Evolutionary conservation across 2,797 vertebrate genomes (phyloP).

Genomic region (Chaetophractus vellerosus): DNA sequence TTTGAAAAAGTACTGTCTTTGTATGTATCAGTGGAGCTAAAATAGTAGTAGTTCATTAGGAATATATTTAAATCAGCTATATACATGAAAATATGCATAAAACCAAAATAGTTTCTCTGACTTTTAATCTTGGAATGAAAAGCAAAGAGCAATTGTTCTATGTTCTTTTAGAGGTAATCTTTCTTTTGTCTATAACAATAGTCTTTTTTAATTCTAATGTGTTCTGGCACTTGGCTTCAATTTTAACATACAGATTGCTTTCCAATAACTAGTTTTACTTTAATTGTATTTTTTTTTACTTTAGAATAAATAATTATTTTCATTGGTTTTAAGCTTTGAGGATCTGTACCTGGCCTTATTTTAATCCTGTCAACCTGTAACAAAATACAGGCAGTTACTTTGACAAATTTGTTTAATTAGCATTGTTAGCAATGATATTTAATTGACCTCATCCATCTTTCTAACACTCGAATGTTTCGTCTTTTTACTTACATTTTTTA

Average conservation of each 20-base stretch:
- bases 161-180: background rate
- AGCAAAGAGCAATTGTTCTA: background rate
- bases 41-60: background rate
- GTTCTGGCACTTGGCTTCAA: background rate
- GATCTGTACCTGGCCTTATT: slow-evolving; percentile 9
- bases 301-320: slow-evolving; percentile 9
- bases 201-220: background rate
- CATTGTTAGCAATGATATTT: slow-evolving; percentile 57
- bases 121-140: slow-evolving; percentile 9
- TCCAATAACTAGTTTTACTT: background rate
- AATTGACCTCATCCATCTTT: slow-evolving; percentile 19
- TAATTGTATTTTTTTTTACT: background rate
- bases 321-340: background rate
- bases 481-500: slow-evolving; percentile 41
- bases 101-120: background rate
- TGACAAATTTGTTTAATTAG: background rate
- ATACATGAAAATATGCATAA: background rate
- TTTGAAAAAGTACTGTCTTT: background rate
- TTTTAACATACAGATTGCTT: background rate
- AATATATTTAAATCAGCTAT: background rate
- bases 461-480: background rate
- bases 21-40: slow-evolving; percentile 1
- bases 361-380: background rate
- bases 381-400: background rate
- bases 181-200: background rate